A percentile compares a stretch with the other conserved stretches of the same genome.
phyloP scores from a whole-genome alignment of 2,888 invertebrate genomes.

The Coecobrya sp. region DNA sequence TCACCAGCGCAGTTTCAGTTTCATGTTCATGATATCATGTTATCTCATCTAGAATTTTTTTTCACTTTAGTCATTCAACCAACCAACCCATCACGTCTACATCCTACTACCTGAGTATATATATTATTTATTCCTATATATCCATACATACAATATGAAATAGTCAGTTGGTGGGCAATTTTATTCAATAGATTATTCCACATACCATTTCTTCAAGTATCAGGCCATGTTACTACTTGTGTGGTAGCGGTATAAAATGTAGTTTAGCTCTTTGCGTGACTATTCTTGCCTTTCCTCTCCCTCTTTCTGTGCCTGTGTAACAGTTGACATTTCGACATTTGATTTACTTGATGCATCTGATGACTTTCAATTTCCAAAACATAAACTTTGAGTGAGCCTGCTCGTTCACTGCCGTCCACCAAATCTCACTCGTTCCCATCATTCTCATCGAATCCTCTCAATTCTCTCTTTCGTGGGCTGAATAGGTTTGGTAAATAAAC shows the following conservation, averaged over 20 bases:
- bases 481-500: slow-evolving; percentile 58
- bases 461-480: not conserved
- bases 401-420: not conserved
- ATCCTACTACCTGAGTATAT: not conserved
- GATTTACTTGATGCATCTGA: slow-evolving; percentile 76
- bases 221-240: not conserved
- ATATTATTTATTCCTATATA: not conserved
- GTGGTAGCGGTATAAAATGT: not conserved
- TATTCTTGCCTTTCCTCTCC: not conserved
- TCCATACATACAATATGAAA: not conserved
- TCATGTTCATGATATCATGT: slow-evolving; percentile 64
- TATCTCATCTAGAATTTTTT: slow-evolving; percentile 65
- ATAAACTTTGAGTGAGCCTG: slow-evolving; percentile 20
- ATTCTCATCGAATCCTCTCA: slow-evolving; percentile 22
- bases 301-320: slow-evolving; percentile 12
- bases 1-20: slow-evolving; percentile 32
- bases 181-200: slow-evolving; percentile 31
- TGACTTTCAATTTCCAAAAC: slow-evolving; percentile 66
- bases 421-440: not conserved
- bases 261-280: not conserved
- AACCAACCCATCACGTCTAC: slow-evolving; percentile 49
- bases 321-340: slow-evolving; percentile 71
- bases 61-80: slow-evolving; percentile 67
- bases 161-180: slow-evolving; percentile 11
- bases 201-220: not conserved